phyloP scores from a whole-genome alignment of 2,113 vertebrate genomes.

The Formicarius rufipectus region DNA sequence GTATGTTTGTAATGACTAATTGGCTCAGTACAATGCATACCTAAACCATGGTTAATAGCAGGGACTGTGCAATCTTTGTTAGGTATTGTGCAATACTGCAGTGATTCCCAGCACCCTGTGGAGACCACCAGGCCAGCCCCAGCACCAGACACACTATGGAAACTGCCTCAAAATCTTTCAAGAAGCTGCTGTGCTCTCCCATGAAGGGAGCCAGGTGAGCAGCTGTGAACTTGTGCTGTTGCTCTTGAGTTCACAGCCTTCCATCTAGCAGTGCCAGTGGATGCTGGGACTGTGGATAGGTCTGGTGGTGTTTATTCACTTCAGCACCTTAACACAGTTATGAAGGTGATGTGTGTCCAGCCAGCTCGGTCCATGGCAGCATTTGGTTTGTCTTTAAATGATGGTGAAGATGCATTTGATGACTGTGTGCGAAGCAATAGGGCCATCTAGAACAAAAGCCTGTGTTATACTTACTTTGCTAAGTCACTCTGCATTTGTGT shows the following conservation, averaged over 20 bases:
- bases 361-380: not conserved
- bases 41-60: not conserved
- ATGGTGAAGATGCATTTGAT: not conserved
- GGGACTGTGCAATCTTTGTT: not conserved
- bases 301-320: not conserved
- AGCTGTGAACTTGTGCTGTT: accelerated
- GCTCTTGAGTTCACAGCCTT: not conserved
- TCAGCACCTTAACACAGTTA: not conserved
- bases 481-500: not conserved
- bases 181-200: not conserved
- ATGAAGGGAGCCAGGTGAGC: accelerated
- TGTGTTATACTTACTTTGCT: not conserved
- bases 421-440: not conserved
- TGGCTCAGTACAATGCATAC: not conserved
- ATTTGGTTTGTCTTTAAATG: not conserved
- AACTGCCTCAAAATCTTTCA: not conserved
- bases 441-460: not conserved
- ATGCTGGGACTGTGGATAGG: not conserved
- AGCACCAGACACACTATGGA: not conserved
- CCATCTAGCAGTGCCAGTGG: not conserved
- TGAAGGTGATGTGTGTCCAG: not conserved
- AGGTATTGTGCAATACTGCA: not conserved
- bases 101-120: not conserved
- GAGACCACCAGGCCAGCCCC: not conserved
- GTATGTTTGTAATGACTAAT: not conserved